Evolutionary conservation across 2,888 invertebrate genomes (phyloP), one percentile per base, ranked within the genome.

Genomic region (Boloria euphrosyne): DNA sequence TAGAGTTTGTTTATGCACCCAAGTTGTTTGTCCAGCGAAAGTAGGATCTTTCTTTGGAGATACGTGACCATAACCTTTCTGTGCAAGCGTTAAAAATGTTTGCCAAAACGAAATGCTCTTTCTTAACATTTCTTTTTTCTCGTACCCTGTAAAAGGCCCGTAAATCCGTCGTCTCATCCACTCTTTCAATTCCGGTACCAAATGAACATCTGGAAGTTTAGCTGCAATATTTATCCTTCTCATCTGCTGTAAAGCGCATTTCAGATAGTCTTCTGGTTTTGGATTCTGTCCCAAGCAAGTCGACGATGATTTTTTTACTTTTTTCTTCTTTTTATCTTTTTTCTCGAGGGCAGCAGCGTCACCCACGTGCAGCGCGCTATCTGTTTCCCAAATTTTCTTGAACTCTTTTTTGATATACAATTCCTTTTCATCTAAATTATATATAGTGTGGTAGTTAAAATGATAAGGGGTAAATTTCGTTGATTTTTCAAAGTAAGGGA

Each of bases 111-210:
- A 62, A 10, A 71, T 74, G 54, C 89, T 89, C 71, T 80, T 79
- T 0, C 73, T 72, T 54, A 84, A 49, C 71, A 82, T 75, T 38
- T 76, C 71, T 16, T 67, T 67, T 68, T 79, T 88, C 50, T 84
- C 76, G 2, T 43, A 14, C 1, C 27, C 46, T 6, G 78, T 78
- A 44, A 76, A 73, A 0, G 85, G 85, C 0, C 91, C 91, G 60
- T 82, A 74, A 10, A 90, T 80, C 16, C 91, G 83, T 4, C 73
- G 70, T 13, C 89, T 83, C 90, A 91, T 91, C 91, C 91, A 91
- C 75, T 87, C 90, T 44, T 78, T 80, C 5, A 91, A 78, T 66
- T 89, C 90, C 7, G 91, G 89, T 2, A 81, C 86, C 31, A 84
- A 73, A 65, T 90, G 84, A 17, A 87, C 70, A 52, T 90, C 90